phyloP scores from a whole-genome alignment of 2,888 invertebrate species.

The Lymantria monacha region DNA sequence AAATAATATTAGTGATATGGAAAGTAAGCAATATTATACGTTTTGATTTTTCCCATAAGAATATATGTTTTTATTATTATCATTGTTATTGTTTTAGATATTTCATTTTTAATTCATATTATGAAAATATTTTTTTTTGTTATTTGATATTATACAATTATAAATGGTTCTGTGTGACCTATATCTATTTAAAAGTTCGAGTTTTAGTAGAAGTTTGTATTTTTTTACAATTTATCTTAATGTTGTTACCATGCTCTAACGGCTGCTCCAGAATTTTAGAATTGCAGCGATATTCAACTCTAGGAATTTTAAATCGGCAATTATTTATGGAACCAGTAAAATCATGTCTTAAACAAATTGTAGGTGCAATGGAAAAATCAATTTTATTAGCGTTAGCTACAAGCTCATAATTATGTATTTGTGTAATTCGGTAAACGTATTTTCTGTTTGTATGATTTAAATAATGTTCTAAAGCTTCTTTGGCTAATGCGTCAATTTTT shows the following conservation, averaged over 20 bases:
- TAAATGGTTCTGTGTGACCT: no score
- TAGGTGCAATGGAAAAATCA: conserved; percentile 39
- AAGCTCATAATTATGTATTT: conserved; percentile 66
- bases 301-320: conserved; percentile 34
- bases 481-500: conserved; percentile 30
- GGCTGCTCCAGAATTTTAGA: conserved; percentile 13
- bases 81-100: no score
- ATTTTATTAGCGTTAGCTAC: conserved; percentile 77
- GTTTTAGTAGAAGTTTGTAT: no score
- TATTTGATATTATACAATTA: no score
- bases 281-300: conserved; percentile 30
- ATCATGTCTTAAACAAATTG: conserved; percentile 33
- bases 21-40: no score
- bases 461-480: conserved; percentile 32
- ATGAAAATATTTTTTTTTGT: no score
- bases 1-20: no score
- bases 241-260: conserved; percentile 15
- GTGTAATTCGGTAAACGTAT: conserved; percentile 46
- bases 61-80: no score
- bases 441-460: conserved; percentile 36
- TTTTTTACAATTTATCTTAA: conserved; percentile 21
- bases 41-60: no score
- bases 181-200: no score
- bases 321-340: conserved; percentile 13
- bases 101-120: no score